Evolutionary conservation across 2,888 invertebrate genomes (phyloP), one percentile per base, ranked within the genome.

Genomic region (Rhogogaster chlorosoma): DNA sequence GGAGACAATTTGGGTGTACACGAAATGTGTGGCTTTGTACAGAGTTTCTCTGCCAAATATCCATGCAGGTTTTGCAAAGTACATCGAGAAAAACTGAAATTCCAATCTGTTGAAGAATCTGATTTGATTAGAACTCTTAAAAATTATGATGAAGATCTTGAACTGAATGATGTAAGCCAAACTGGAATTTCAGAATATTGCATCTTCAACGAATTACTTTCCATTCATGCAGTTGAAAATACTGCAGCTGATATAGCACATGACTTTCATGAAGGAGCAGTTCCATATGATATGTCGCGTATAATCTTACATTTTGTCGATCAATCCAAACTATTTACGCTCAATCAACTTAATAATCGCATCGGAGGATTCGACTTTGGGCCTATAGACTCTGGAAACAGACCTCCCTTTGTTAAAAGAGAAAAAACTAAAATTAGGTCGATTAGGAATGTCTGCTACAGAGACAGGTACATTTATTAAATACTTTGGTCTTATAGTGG

Each of bases 191-290:
- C 67, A 10, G 15, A 29, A 15, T 0, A 67, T 49, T 87, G 87
- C 64, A 84, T 86, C 49, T 88, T 88, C 53, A 87, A 88, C 70
- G 15, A 67, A 26, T 78, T 88, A 29, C 29, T 26, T 26, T 86
- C 85, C 75, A 88, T 84, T 78, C 86, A 88, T 64, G 83, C 67
- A 4, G 61, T 53, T 38, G 67, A 86, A 85, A 88, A 88, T 84
- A 29, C 73, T n/a, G 83, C 84, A 64, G 77, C 82, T 64, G 87
- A 88, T 85, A 22, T 88, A 5, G 88, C 87, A 87, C 87, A 88
- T 73, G 87, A 88, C 83, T 1, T 86, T 49, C 84, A 84, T 15
- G 78, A 86, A 26, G 88, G 88, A 15, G 57, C 86, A 42, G 53
- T 61, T 38, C 53, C 87, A 15, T 86, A 87, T 71, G 88, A 88